These are phyloP conservation scores for Cassiopea andromeda DNA, from an alignment of 30 jellyfish, hydroid and myxozoan genomes.

Conservation along the genomic window DNA sequence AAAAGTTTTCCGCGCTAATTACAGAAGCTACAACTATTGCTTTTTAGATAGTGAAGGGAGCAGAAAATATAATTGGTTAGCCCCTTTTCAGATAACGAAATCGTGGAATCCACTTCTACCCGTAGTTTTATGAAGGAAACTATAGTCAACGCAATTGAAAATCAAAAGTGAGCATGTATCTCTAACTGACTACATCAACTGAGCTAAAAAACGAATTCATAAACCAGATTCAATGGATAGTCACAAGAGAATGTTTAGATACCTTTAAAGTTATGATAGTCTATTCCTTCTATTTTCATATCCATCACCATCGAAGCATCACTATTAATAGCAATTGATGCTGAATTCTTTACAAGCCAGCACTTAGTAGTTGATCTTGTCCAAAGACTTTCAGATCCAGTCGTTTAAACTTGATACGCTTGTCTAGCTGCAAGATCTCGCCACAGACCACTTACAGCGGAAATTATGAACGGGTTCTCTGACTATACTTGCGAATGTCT, in stretches of 20 bases:
- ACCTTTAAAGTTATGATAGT: constrained; percentile 6
- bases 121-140: neutral
- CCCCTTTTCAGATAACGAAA: neutral
- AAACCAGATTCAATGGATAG: neutral
- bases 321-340: constrained; percentile 1
- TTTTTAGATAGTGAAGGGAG: neutral
- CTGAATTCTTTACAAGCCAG: constrained; percentile 51
- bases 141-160: neutral
- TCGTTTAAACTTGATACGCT: constrained; percentile 43
- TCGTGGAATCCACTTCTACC: neutral
- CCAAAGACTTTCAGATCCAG: constrained; percentile 44
- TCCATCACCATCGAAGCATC: constrained; percentile 37
- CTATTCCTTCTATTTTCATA: constrained; percentile 18
- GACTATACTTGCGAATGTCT: neutral
- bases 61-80: neutral
- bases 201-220: neutral
- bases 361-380: constrained; percentile 49
- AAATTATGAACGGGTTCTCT: constrained; percentile 8
- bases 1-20: too few species aligned
- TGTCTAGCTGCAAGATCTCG: constrained; percentile 34
- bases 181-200: neutral
- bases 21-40: too few species aligned
- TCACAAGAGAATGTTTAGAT: neutral
- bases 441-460: constrained; percentile 71
- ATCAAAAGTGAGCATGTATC: neutral